Percentiles rank a stretch among this genome's conserved stretches.
Evolutionary conservation across 2,797 vertebrate species (phyloP).

Genomic region (Rhinella marina): DNA sequence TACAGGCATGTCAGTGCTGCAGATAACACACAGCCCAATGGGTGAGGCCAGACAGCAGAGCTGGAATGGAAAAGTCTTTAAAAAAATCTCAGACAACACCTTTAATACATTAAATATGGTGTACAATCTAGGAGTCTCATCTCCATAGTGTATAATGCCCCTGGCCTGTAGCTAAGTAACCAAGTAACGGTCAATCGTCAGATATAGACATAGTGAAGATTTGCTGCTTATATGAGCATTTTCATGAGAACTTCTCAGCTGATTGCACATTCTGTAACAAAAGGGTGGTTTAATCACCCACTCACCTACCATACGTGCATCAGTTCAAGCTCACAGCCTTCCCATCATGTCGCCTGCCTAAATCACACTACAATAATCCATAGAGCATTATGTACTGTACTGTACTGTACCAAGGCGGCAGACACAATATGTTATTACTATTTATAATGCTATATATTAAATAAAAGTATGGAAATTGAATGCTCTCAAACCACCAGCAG

Average conservation of each 20-base stretch:
- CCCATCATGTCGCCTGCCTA: slow-evolving; percentile 18
- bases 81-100: too few species aligned
- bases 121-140: background rate
- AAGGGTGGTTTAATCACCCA: slow-evolving; percentile 37
- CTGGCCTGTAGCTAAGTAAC: background rate
- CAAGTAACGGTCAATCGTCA: too few species aligned
- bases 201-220: background rate
- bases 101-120: background rate
- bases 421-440: slow-evolving; percentile 31
- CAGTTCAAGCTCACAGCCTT: slow-evolving; percentile 33
- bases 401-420: slow-evolving; percentile 9
- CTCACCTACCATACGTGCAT: slow-evolving; percentile 24
- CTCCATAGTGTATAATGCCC: background rate
- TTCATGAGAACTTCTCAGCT: slow-evolving; percentile 37
- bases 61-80: too few species aligned
- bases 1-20: too few species aligned
- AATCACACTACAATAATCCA: slow-evolving; percentile 18
- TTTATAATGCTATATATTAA: slow-evolving; percentile 19
- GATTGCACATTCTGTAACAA: slow-evolving; percentile 32
- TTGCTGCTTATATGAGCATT: slow-evolving; percentile 24
- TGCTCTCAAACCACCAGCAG: background rate
- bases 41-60: too few species aligned
- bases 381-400: slow-evolving; percentile 10
- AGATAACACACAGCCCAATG: too few species aligned
- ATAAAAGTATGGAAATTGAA: background rate